phyloP scores from a whole-genome alignment of 2,797 vertebrate species.

The Saguinus oedipus region DNA sequence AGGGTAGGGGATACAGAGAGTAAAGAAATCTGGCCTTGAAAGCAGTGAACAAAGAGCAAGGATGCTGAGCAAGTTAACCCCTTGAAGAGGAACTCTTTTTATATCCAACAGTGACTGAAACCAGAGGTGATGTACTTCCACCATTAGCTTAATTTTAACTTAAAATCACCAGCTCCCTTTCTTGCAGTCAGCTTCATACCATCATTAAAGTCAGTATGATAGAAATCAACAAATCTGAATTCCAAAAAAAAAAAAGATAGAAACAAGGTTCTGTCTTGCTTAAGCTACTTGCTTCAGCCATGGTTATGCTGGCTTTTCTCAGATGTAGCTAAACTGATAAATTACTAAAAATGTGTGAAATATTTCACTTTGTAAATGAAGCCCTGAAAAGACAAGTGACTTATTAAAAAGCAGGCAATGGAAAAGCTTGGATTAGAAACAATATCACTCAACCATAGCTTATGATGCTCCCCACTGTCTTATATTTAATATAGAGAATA shows the following conservation, averaged over 20 bases:
- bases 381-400: background rate
- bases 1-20: too few relatives aligned
- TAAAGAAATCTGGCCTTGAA: too few relatives aligned
- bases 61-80: too few relatives aligned
- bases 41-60: too few relatives aligned
- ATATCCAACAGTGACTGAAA: conserved; percentile 75
- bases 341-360: background rate
- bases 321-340: background rate
- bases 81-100: too few relatives aligned
- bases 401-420: background rate
- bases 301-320: background rate
- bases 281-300: background rate
- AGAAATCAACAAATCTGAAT: conserved; percentile 87
- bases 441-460: background rate
- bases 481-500: background rate
- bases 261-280: background rate
- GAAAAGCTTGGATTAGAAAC: background rate
- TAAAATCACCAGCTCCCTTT: conserved; percentile 85
- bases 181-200: conserved; percentile 86
- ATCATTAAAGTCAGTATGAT: conserved; percentile 85
- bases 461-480: background rate
- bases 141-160: conserved; percentile 89
- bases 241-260: conserved; percentile 65
- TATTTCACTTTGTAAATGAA: background rate
- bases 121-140: conserved; percentile 90